phyloP scores from a whole-genome alignment of 2,113 vertebrate species.

The Sander lucioperca region DNA sequence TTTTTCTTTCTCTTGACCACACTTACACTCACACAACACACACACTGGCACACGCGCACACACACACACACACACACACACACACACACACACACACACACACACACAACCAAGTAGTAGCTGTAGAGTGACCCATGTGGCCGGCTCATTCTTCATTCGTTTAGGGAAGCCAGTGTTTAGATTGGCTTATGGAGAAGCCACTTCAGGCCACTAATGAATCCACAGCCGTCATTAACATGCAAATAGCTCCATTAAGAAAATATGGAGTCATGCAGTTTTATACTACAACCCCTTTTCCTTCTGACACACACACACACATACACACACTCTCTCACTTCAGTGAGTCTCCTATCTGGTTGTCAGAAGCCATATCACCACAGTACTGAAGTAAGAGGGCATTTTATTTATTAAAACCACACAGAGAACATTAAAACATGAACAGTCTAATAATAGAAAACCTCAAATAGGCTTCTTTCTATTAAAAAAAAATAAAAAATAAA shows the following conservation, averaged over 20 bases:
- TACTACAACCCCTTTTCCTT: conserved; percentile 14
- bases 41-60: background rate
- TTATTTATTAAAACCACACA: conserved; percentile 30
- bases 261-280: conserved; percentile 44
- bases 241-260: conserved; percentile 77
- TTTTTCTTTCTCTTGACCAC: background rate
- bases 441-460: too few relatives aligned
- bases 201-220: conserved; percentile 73
- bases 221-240: conserved; percentile 74
- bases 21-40: too few relatives aligned
- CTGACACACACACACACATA: background rate
- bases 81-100: background rate
- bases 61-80: background rate
- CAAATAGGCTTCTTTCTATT: background rate
- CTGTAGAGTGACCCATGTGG: conserved; percentile 44
- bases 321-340: background rate
- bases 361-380: conserved; percentile 3
- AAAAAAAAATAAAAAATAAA: too few relatives aligned
- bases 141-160: conserved; percentile 57
- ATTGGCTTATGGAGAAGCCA: conserved; percentile 63
- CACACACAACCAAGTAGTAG: conserved; percentile 1
- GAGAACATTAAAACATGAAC: conserved; percentile 14
- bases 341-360: background rate
- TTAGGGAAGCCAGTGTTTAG: conserved; percentile 53
- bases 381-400: conserved; percentile 6